Conservation (phyloP, 2,113 vertebrate genomes). For the Polypterus senegalus region DNA sequence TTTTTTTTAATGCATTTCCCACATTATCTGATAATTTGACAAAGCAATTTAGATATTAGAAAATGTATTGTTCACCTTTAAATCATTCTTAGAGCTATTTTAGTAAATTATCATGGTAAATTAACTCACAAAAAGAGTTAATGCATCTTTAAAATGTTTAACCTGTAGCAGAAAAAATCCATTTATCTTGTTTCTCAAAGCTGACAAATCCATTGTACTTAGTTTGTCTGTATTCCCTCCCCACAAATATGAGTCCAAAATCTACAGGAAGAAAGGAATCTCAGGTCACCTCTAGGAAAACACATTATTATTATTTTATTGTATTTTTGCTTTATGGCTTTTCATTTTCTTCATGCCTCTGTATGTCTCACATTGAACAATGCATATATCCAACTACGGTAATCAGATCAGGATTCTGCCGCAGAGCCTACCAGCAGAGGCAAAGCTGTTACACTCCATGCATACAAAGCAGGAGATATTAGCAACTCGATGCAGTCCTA, state of each 20-base stretch:
- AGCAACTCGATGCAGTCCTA: constrained; percentile 68
- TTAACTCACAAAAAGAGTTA: not conserved
- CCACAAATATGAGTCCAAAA: too few species aligned
- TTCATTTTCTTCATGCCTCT: too few species aligned
- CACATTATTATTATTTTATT: constrained; percentile 26
- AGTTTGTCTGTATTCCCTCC: too few species aligned
- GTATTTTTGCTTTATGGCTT: constrained; percentile 33
- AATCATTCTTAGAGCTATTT: not conserved
- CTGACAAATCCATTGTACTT: not conserved
- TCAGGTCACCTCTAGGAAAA: constrained; percentile 1
- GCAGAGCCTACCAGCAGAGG: constrained; percentile 68
- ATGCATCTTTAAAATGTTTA: not conserved
- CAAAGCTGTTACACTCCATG: constrained; percentile 63
- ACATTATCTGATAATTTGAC: not conserved
- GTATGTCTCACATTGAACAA: constrained; percentile 46
- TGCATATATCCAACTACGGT: constrained; percentile 49
- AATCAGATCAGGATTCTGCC: constrained; percentile 67
- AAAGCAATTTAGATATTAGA: not conserved
- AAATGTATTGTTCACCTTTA: not conserved
- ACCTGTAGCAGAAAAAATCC: not conserved
- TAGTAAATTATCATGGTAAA: not conserved
- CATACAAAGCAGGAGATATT: constrained; percentile 88
- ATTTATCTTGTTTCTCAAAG: not conserved
- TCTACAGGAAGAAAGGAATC: too few species aligned
- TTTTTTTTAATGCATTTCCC: not conserved